Base-by-base conservation (phyloP, 2,797 vertebrate genomes). In the Sternotherus odoratus region DNA sequence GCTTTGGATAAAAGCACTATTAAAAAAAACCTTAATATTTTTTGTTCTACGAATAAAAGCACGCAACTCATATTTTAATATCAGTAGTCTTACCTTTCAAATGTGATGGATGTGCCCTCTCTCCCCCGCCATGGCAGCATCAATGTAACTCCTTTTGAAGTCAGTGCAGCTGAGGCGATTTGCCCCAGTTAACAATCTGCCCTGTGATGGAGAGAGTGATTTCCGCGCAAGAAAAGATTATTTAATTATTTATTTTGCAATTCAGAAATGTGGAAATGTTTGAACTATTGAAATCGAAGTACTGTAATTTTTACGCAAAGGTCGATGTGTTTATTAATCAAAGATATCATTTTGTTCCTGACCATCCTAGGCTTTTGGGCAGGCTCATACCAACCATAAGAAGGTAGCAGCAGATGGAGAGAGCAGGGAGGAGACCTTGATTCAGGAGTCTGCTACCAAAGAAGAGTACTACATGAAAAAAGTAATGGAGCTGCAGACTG, bases 371-470 rank as follows among this genome's bases (percentile, higher is more conserved):
- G 99, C 99, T 57, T 99, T 99, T 94, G 99, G 99, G 95, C 99
- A 99, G 97, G 99, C 98, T 28, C 98, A 99, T 96, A 99, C 98
- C 80, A 99, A 99, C 98, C 99, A 99, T 96, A 99, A 99, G 98
- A 99, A 99, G 96, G 99, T 99, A 94, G 99, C 99, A 2, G 99
- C 99, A 3, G 99, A 99, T 36, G 99, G 99, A 30, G 99, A 99
- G 97, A 99, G 99, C 97, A 98, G 99, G 11, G 99, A 99, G 92
- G 99, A 99, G 97, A 99, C 98, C 85, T 98, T 99, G 72, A 99
- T 99, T 97, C 99, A 99, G 97, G 99, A 99, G 97, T 99, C 99
- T 0, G 99, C 99, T 84, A 99, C 98, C 87, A 99, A 99, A 97
- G 99, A 99, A 97, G 99, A 99, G 88, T 99, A 99, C 97, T 99